Base-by-base conservation (phyloP, 2,797 vertebrate genomes). In the Buphagus erythrorhynchus region DNA sequence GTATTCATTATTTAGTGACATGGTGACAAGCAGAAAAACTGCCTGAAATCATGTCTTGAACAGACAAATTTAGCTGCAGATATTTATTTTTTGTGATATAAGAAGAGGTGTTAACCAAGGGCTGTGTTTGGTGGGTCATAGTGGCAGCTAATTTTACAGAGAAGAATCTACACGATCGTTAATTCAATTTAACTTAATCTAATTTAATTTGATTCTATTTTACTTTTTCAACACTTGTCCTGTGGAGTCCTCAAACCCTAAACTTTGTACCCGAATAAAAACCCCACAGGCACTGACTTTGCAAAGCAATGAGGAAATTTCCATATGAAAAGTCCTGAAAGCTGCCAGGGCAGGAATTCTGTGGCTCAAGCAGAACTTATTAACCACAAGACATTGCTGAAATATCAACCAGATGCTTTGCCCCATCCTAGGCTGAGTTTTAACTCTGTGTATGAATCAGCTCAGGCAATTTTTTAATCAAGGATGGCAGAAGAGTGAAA, bases 381-480 rank as follows among this genome's bases (percentile, higher is more conserved):
- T 96, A 91, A 96, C 68, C 68, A 91, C 94, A 97, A 77, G 55
- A 43, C 80, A 58, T 69, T 92, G 93, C 62, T 75, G 91, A 95
- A 91, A 86, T 81, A 85, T 92, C 78, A 74, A 40, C 35, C 58
- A 87, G 75, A 78, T 94, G 93, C 86, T 91, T 55, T 80, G 81
- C 75, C 65, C 52, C 81, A 72, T 95, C 88, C 61, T 25, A 13
- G 33, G 63, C 74, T 35, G 77, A 55, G 35, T 20, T 89, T 66
- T 40, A 73, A n/a, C 58, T 94, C 93, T 0, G 1, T 16, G 38
- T 1, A 9, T 26, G 71, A 84, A 93, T 28, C 90, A 81, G 65
- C 31, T 87, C 57, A 17, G 58, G 58, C 13, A 48, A 40, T 29
- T 93, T 88, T 35, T 59, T 26, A 66, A 85, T 59, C n/a, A 59